Percentiles rank a stretch among this genome's conserved stretches.
Evolutionary conservation across 2,113 vertebrate species (phyloP).

Genomic region (Speoplatyrhinus poulsoni): DNA sequence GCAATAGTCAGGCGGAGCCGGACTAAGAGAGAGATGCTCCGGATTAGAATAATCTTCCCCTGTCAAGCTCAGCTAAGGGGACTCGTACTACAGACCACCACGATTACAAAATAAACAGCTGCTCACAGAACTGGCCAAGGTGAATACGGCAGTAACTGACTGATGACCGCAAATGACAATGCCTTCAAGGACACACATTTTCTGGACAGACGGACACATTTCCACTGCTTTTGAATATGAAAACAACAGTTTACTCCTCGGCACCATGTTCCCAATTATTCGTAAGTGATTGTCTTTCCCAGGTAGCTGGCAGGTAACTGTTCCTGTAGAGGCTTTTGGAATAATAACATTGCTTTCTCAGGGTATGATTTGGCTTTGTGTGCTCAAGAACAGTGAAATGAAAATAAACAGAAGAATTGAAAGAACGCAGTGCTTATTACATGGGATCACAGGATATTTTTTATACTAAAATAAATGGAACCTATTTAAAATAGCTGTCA

Average conservation of each 20-base stretch:
- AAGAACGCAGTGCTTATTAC: no score
- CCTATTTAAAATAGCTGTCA: no score
- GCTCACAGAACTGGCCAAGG: constrained; percentile 12
- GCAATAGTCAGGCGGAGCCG: no score
- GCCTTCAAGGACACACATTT: constrained; percentile 24
- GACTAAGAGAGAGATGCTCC: constrained; percentile 45
- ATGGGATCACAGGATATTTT: no score
- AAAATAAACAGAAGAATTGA: no score
- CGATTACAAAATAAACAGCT: background rate
- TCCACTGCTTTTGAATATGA: constrained; percentile 54
- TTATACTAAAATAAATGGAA: no score
- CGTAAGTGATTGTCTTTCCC: constrained; percentile 64
- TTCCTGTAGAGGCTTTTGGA: constrained; percentile 59
- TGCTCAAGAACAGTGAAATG: no score
- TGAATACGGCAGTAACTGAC: constrained; percentile 1
- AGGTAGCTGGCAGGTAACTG: constrained; percentile 33
- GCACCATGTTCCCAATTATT: constrained; percentile 74
- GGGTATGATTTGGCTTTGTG: background rate
- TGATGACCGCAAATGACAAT: constrained; percentile 28
- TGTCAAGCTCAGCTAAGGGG: constrained; percentile 8
- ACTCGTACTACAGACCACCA: constrained; percentile 1
- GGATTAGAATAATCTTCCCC: constrained; percentile 30
- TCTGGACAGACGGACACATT: background rate
- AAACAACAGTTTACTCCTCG: constrained; percentile 62
- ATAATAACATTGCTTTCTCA: constrained; percentile 52